phyloP scores from a whole-genome alignment of 2,113 vertebrate genomes.

The Aphelocoma coerulescens region DNA sequence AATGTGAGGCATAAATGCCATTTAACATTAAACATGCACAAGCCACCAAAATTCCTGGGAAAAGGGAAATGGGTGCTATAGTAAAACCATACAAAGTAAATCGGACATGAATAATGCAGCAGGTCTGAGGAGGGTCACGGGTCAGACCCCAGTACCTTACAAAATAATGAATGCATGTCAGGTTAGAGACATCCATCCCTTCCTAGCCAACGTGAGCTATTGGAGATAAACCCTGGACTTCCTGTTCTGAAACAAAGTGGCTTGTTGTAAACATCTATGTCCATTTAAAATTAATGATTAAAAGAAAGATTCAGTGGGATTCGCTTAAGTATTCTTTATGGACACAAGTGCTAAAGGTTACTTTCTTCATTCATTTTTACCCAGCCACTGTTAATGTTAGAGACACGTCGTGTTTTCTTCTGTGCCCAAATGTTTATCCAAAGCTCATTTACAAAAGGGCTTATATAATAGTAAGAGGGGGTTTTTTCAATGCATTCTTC shows the following conservation, averaged over 20 bases:
- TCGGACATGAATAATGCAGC: slow-evolving; percentile 75
- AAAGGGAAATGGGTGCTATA: slow-evolving; percentile 60
- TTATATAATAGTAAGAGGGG: slow-evolving; percentile 63
- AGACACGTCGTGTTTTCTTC: slow-evolving; percentile 66
- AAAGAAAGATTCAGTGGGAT: slow-evolving; percentile 52
- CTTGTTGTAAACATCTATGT: slow-evolving; percentile 45
- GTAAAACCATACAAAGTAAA: slow-evolving; percentile 74
- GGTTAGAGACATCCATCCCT: slow-evolving; percentile 67
- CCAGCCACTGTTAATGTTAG: slow-evolving; percentile 66
- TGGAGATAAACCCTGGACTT: slow-evolving; percentile 73
- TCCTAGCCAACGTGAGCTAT: slow-evolving; percentile 68
- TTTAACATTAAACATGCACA: slow-evolving; percentile 55
- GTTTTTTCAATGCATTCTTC: neutral
- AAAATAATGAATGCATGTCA: slow-evolving; percentile 79
- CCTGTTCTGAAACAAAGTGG: slow-evolving; percentile 65
- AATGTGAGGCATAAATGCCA: slow-evolving; percentile 58
- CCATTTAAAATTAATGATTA: slow-evolving; percentile 65
- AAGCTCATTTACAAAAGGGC: slow-evolving; percentile 71
- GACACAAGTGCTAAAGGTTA: slow-evolving; percentile 49
- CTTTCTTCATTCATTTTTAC: slow-evolving; percentile 65
- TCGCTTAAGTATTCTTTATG: slow-evolving; percentile 69
- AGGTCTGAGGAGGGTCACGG: slow-evolving; percentile 70
- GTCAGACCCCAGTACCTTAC: slow-evolving; percentile 67
- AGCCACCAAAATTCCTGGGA: slow-evolving; percentile 39
- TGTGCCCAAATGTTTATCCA: slow-evolving; percentile 66